Conservation (phyloP, 1,140 invertebrate species). For the Drosophila neocordata region DNA sequence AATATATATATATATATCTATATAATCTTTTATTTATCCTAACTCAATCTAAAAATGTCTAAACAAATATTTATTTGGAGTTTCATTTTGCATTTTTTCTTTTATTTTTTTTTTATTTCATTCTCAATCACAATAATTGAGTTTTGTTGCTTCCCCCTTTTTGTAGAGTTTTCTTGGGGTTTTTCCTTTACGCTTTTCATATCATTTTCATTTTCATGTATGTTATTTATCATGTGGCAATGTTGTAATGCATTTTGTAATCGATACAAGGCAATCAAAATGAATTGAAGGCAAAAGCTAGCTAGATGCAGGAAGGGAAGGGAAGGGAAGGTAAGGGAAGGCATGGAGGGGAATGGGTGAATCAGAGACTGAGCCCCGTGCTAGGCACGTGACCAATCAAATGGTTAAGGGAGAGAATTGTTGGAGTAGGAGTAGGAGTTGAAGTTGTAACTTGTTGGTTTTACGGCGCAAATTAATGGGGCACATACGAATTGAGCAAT, state of each 20-base stretch:
- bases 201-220: constrained; percentile 7
- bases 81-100: no score
- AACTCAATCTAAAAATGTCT: no score
- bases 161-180: not conserved
- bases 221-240: constrained; percentile 77
- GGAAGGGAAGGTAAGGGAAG: no score
- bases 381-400: constrained; percentile 72
- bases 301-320: no score
- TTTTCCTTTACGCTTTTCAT: not conserved
- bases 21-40: no score
- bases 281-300: constrained; percentile 58
- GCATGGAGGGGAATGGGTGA: constrained; percentile 7
- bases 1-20: no score
- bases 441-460: constrained; percentile 22
- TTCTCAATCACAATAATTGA: not conserved
- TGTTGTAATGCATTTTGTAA: constrained; percentile 80
- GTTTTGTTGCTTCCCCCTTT: not conserved
- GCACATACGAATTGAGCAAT: constrained; percentile 19
- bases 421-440: not conserved
- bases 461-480: constrained; percentile 63
- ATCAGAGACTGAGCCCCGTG: constrained; percentile 23
- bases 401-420: constrained; percentile 22
- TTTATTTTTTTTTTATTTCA: not conserved
- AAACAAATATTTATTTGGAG: no score
- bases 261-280: constrained; percentile 79